Conservation (phyloP, 2,113 vertebrate species). For the Mormyrus lacerda region DNA sequence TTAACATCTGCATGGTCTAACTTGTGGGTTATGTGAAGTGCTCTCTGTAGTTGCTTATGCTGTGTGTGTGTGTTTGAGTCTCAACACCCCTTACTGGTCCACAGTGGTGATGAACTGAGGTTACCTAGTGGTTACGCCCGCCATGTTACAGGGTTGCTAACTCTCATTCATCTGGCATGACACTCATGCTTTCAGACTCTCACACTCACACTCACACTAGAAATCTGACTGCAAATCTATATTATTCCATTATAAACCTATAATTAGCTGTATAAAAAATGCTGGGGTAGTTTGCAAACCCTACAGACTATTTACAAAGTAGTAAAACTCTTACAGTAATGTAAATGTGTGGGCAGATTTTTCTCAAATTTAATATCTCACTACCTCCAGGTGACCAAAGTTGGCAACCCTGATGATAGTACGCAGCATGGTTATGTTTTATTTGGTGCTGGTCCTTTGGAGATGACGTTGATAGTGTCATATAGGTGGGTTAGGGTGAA, state of each 20-base stretch:
- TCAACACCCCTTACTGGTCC: background rate
- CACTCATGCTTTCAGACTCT: background rate
- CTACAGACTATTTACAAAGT: too few species aligned
- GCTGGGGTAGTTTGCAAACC: too few species aligned
- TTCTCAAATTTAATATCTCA: background rate
- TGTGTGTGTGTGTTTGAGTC: background rate
- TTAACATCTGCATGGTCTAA: background rate
- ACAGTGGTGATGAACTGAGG: background rate
- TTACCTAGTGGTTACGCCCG: background rate
- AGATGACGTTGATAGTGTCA: background rate
- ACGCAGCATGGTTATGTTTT: background rate
- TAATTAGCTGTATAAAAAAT: background rate
- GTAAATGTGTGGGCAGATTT: background rate
- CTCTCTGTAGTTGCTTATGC: background rate
- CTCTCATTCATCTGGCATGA: background rate
- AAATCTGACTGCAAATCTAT: background rate
- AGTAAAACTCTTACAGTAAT: background rate
- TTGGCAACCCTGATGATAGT: background rate
- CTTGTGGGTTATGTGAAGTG: background rate
- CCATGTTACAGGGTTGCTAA: background rate
- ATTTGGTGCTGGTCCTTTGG: background rate
- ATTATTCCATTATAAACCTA: background rate
- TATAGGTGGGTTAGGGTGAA: background rate
- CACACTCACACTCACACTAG: background rate
- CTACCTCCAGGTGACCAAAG: background rate